A percentile compares a stretch with the other conserved stretches of the same genome.
These are phyloP conservation scores for Promerops cafer DNA, from an alignment of 2,113 vertebrate species.

Conservation along the genomic window DNA sequence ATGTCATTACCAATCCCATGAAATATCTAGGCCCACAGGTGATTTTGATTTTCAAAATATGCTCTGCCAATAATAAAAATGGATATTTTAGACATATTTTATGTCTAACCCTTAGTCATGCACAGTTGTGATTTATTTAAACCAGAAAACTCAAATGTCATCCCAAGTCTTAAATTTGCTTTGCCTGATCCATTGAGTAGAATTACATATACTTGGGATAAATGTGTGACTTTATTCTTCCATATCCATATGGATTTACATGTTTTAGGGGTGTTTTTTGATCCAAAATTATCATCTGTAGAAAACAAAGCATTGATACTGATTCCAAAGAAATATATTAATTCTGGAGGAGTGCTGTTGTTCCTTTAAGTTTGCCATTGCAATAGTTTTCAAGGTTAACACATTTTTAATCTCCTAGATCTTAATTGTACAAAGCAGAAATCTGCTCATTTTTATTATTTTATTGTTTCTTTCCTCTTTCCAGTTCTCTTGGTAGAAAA, in stretches of 20 bases:
- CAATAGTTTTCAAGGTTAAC: not conserved
- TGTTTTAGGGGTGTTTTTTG: not conserved
- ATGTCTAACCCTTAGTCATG: not conserved
- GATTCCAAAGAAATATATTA: not conserved
- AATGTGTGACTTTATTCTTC: not conserved
- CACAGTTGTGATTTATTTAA: not conserved
- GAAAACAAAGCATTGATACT: not conserved
- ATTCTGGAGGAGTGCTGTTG: not conserved
- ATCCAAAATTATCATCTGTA: not conserved
- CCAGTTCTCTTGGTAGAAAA: not conserved
- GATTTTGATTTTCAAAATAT: not conserved
- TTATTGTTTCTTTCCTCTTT: not conserved
- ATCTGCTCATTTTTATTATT: not conserved
- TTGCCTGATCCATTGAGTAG: not conserved
- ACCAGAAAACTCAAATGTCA: not conserved
- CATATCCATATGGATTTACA: not conserved
- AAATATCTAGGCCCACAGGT: not conserved
- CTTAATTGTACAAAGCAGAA: not conserved
- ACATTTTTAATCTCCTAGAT: not conserved
- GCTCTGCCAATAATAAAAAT: not conserved
- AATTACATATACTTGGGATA: not conserved
- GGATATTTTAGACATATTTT: not conserved
- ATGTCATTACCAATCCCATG: conserved; percentile 39
- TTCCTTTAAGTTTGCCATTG: not conserved
- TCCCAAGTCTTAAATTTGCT: not conserved